Evolutionary conservation across 2,888 invertebrate species (phyloP).

Genomic region (Tinea pellionella): DNA sequence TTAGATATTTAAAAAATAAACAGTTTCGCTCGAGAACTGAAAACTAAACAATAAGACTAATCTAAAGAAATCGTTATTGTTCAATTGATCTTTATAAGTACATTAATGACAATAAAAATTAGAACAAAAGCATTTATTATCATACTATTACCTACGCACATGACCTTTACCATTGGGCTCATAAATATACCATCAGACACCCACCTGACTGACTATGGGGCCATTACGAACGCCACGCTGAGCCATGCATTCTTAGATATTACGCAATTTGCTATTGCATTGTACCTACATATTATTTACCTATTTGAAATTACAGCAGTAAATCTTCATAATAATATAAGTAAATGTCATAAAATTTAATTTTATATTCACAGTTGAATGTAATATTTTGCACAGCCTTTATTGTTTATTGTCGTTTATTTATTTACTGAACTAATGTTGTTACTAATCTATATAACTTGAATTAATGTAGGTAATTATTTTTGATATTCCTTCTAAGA

Average conservation of each 20-base stretch:
- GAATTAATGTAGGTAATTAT: not conserved
- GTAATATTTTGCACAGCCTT: not conserved
- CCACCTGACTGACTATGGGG: slow-evolving; percentile 2
- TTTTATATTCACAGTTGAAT: slow-evolving; percentile 5
- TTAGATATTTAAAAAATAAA: no score
- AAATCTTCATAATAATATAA: slow-evolving; percentile 5
- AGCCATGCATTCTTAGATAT: slow-evolving; percentile 10
- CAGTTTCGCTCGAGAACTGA: no score
- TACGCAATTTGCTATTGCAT: slow-evolving; percentile 10
- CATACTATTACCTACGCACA: not conserved
- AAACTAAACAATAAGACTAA: no score
- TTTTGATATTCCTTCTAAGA: no score
- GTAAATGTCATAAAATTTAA: slow-evolving; percentile 2
- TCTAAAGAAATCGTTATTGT: not conserved
- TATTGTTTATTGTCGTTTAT: not conserved
- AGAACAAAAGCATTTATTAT: not conserved
- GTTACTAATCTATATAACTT: not conserved
- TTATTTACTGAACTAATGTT: not conserved
- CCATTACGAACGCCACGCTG: slow-evolving; percentile 1
- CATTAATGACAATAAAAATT: not conserved
- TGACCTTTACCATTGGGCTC: slow-evolving; percentile 5
- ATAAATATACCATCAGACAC: slow-evolving; percentile 1
- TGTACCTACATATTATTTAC: not conserved
- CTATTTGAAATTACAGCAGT: slow-evolving; percentile 3
- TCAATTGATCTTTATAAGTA: not conserved